A percentile compares a stretch with the other conserved stretches of the same genome.
phyloP scores from a whole-genome alignment of 2,113 vertebrate species.

The Rissa tridactyla region DNA sequence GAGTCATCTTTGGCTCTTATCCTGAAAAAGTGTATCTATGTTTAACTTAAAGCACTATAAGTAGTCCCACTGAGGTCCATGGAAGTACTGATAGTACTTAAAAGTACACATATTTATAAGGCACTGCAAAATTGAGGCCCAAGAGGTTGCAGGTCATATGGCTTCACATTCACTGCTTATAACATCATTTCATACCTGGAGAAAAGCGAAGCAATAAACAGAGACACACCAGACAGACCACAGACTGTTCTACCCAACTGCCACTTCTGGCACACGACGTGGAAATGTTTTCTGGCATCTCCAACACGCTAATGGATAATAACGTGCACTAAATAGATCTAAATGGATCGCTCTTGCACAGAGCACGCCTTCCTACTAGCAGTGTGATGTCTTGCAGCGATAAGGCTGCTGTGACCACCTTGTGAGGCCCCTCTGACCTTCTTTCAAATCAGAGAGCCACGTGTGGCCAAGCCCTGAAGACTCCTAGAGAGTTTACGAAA shows the following conservation, averaged over 20 bases:
- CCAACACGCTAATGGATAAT: neutral
- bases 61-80: constrained; percentile 30
- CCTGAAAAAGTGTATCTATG: neutral
- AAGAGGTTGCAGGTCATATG: neutral
- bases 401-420: too few relatives aligned
- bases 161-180: neutral
- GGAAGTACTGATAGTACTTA: neutral
- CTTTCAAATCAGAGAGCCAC: neutral
- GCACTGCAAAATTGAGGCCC: neutral
- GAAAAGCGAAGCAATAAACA: neutral
- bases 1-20: constrained; percentile 37
- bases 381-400: neutral
- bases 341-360: accelerated
- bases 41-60: neutral
- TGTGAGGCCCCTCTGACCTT: too few relatives aligned
- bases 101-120: neutral
- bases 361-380: accelerated
- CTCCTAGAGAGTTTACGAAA: neutral
- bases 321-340: accelerated
- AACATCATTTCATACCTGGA: neutral
- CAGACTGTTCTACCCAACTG: neutral
- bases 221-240: neutral
- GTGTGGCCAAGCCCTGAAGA: neutral
- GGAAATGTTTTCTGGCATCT: neutral
- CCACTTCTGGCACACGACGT: accelerated